Evolutionary conservation across 2,888 invertebrate species (phyloP).

Genomic region (Agonopterix alstromeriana): DNA sequence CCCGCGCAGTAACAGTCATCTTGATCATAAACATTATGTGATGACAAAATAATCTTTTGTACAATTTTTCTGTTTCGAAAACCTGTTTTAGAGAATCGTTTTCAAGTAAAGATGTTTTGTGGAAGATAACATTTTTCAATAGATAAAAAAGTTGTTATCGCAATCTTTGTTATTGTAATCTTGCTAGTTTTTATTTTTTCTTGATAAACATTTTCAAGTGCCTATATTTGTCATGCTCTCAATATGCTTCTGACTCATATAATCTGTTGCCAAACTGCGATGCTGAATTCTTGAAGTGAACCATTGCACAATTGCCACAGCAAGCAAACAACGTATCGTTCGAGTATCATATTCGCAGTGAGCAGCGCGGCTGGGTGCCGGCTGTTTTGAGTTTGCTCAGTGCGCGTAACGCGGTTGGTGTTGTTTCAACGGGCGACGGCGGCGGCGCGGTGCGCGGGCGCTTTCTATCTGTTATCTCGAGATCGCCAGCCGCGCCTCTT

Average conservation of each 20-base stretch:
- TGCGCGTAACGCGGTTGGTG: constrained; percentile 67
- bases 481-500: constrained; percentile 40
- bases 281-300: constrained; percentile 10
- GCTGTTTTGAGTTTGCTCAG: constrained; percentile 47
- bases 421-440: constrained; percentile 39
- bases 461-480: constrained; percentile 67
- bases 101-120: too few species aligned
- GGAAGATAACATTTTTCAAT: too few species aligned
- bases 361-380: constrained; percentile 21
- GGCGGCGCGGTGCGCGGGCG: constrained; percentile 16
- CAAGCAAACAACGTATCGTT: constrained; percentile 1
- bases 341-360: constrained; percentile 26
- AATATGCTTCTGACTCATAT: neutral
- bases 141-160: neutral
- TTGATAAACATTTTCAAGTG: neutral
- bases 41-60: constrained; percentile 3
- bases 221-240: neutral
- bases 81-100: too few species aligned
- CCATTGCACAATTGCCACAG: constrained; percentile 14
- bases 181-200: neutral
- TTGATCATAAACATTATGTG: neutral
- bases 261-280: neutral
- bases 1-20: constrained; percentile 16
- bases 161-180: neutral
- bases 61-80: too few species aligned